These are phyloP conservation scores for Tauraco hartlaubi DNA, from an alignment of 2,797 vertebrate species.

Conservation along the genomic window DNA sequence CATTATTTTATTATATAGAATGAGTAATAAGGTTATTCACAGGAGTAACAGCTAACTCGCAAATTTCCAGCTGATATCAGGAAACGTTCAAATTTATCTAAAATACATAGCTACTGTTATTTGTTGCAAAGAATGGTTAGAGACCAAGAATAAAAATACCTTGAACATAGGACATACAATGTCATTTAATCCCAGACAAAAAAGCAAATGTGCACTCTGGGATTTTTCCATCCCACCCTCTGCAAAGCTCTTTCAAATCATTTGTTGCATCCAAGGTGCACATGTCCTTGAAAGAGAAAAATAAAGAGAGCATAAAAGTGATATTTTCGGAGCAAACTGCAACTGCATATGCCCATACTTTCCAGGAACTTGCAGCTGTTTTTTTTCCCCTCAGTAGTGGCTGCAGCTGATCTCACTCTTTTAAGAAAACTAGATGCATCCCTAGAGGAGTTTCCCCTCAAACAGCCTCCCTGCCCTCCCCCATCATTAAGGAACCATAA, in stretches of 20 bases:
- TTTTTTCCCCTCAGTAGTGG: neutral
- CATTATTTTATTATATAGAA: neutral
- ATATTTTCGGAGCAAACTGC: neutral
- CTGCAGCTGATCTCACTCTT: neutral
- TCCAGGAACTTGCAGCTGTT: slow-evolving; percentile 7
- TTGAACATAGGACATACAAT: neutral
- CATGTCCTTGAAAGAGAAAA: neutral
- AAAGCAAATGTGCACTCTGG: neutral
- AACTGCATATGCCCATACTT: neutral
- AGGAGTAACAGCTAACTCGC: neutral
- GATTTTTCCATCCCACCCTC: slow-evolving; percentile 7
- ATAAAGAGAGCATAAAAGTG: neutral
- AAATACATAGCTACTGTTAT: slow-evolving; percentile 18
- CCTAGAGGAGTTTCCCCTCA: neutral
- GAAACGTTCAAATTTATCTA: slow-evolving; percentile 8
- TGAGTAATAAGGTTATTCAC: neutral
- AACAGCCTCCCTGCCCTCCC: neutral
- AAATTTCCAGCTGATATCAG: slow-evolving; percentile 13
- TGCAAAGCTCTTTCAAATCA: neutral
- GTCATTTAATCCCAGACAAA: neutral
- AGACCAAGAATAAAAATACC: neutral
- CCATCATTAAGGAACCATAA: neutral
- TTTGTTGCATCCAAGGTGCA: neutral
- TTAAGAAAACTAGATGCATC: neutral
- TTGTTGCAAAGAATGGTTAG: neutral